Evolutionary conservation across 30 jellyfish, hydroid and myxozoan genomes (phyloP).

Genomic region (Mastigias papua): DNA sequence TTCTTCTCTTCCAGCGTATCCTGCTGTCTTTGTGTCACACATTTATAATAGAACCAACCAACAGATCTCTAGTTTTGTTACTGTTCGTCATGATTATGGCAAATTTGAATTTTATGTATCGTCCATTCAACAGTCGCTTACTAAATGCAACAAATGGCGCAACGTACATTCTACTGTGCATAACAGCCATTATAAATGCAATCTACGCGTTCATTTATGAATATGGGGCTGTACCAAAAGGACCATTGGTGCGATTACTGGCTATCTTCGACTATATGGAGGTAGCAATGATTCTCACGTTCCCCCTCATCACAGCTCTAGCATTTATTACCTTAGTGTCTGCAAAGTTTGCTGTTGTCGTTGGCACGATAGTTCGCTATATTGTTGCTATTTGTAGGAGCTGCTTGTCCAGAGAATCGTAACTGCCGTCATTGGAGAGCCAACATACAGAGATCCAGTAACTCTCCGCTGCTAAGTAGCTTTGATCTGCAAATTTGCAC

Average conservation of each 20-base stretch:
- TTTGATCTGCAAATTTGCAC: too few species aligned
- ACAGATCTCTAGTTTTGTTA: neutral
- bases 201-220: slow-evolving; percentile 3
- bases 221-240: neutral
- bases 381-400: too few species aligned
- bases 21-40: neutral
- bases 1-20: neutral
- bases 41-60: neutral
- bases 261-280: neutral
- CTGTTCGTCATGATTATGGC: neutral
- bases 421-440: too few species aligned
- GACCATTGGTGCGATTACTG: neutral
- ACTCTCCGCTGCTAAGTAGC: too few species aligned
- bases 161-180: neutral
- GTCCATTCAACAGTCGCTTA: slow-evolving; percentile 4
- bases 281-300: neutral
- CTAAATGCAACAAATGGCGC: neutral
- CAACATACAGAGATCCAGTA: too few species aligned
- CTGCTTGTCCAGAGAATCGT: too few species aligned
- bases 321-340: neutral
- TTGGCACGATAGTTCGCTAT: neutral
- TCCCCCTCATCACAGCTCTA: neutral
- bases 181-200: neutral
- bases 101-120: neutral
- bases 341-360: neutral